phyloP scores from a whole-genome alignment of 1,140 invertebrate species.

The Pseudobourletiella spinata region DNA sequence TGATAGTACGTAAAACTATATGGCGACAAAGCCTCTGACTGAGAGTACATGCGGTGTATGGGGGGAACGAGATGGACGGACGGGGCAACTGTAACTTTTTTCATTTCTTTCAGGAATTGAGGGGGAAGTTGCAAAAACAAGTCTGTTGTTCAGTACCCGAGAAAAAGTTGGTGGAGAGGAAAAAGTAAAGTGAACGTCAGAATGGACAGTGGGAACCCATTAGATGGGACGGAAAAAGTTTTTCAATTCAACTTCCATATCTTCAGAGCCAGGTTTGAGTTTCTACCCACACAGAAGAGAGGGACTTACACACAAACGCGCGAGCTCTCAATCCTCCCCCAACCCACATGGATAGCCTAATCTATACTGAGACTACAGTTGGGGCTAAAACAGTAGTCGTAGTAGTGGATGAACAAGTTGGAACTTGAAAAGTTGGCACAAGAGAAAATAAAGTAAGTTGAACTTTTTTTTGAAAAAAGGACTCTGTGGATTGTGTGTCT shows the following conservation, averaged over 20 bases:
- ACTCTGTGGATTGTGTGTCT: neutral
- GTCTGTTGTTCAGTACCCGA: neutral
- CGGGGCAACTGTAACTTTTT: slow-evolving; percentile 5
- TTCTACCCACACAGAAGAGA: too few species aligned
- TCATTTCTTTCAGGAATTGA: neutral
- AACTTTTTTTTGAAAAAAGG: neutral
- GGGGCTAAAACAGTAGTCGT: too few species aligned
- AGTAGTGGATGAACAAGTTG: too few species aligned
- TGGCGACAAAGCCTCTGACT: neutral
- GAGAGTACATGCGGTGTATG: neutral
- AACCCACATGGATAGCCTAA: too few species aligned
- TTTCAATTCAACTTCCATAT: slow-evolving; percentile 7
- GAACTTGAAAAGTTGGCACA: too few species aligned
- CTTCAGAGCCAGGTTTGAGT: too few species aligned
- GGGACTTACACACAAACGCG: too few species aligned
- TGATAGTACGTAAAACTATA: neutral
- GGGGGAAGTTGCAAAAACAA: neutral
- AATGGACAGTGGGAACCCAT: neutral
- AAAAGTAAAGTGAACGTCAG: neutral
- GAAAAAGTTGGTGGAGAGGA: neutral
- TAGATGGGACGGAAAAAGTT: slow-evolving; percentile 4
- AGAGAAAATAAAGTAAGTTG: neutral
- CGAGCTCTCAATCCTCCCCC: too few species aligned
- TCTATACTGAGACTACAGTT: too few species aligned
- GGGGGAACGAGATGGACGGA: neutral